Conservation (phyloP, 2,113 vertebrate species). For the Condylura cristata region DNA sequence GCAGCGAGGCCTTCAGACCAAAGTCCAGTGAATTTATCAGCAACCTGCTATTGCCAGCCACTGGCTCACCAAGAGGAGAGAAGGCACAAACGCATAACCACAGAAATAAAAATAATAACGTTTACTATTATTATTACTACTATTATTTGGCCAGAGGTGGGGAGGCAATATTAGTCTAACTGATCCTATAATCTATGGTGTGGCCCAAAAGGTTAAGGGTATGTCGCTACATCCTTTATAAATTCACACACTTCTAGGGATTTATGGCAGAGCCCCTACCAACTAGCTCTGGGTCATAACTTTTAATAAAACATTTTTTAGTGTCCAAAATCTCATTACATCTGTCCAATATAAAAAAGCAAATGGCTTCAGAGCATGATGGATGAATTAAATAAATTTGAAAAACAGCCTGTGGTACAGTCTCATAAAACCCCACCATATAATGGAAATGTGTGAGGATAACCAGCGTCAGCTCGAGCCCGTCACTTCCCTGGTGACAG, state of each 20-base stretch:
- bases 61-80: not conserved
- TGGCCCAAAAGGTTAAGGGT: conserved; percentile 72
- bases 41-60: not conserved
- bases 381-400: conserved; percentile 84
- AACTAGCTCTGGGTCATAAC: conserved; percentile 82
- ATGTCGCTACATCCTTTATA: conserved; percentile 64
- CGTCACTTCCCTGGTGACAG: conserved; percentile 57
- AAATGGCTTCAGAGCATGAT: conserved; percentile 81
- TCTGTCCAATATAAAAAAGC: conserved; percentile 82
- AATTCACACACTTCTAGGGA: conserved; percentile 71
- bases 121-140: not conserved
- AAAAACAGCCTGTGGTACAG: conserved; percentile 75
- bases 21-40: not conserved
- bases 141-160: conserved; percentile 40
- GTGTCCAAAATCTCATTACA: conserved; percentile 83
- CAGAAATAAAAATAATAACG: not conserved
- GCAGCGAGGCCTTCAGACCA: not conserved
- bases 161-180: conserved; percentile 35
- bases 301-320: conserved; percentile 85
- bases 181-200: conserved; percentile 47
- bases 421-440: conserved; percentile 75
- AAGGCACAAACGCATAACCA: not conserved
- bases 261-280: conserved; percentile 76
- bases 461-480: not conserved
- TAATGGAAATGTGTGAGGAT: conserved; percentile 66